Evolutionary conservation across 2,797 vertebrate genomes (phyloP), one percentile per base, ranked within the genome.

Genomic region (Gymnoscopelus microlampas): DNA sequence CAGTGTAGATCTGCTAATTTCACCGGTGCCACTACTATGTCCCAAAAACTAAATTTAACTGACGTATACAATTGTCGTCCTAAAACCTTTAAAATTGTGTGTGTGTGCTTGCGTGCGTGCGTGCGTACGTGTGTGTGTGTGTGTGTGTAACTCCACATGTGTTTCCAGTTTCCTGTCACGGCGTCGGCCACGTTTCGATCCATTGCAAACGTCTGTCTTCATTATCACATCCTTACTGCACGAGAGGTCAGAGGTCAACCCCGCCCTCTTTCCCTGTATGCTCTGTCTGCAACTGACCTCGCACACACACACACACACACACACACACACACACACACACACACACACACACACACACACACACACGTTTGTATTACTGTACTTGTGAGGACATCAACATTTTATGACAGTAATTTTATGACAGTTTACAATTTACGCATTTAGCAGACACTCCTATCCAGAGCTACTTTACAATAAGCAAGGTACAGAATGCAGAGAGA

Each of bases 201-300:
- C 9, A 0, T 73, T 14, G 58, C 64, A 53, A 60, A 63, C 2
- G 70, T 77, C 69, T 23, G 29, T 74, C 64, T 70, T 70, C 59
- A 84, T 79, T 79, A 72, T 51, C 32, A 48, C 32, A 3, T 62
- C 14, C 39, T 14, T 35, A 5, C 63, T 57, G 5, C 59, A 53
- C 48, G 59, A 73, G 62, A 39, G 56, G 73, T 72, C 66, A 69
- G 7, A 35, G 15, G 60, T 79, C 80, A 80, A 66, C 64, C 32
- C n/a, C 47, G 48, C 53, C 7, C 57, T 44, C 10, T 15, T 32
- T 51, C 1, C 0, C 26, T 53, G 51, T 14, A 6, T 44, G 65
- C 50, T 63, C 39, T 50, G 51, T n/a, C 60, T 14, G 47, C 39
- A 19, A 15, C 13, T 51, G 50, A 51, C 3, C 60, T 13, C 54